Conservation (phyloP, 2,888 invertebrate genomes). For the Agriotes lineatus region DNA sequence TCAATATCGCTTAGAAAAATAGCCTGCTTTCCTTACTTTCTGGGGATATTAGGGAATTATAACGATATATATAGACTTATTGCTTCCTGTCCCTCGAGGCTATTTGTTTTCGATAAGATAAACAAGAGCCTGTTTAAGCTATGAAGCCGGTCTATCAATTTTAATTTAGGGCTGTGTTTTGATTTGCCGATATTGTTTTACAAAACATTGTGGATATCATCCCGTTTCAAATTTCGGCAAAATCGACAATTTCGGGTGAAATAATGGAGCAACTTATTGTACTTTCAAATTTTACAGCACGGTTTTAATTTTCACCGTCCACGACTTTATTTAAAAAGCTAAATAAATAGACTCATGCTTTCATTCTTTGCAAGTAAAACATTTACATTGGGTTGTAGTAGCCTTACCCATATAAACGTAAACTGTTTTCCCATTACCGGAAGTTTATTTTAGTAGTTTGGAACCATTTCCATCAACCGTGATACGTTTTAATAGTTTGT, state of each 20-base stretch:
- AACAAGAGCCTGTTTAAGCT: constrained; percentile 1
- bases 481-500: no score
- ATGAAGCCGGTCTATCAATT: constrained; percentile 6
- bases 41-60: constrained; percentile 5
- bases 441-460: no score
- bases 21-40: neutral
- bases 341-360: no score
- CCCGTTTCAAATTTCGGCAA: neutral
- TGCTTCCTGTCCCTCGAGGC: neutral
- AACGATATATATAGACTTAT: constrained; percentile 12
- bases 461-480: no score
- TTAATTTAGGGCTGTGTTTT: constrained; percentile 13
- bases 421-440: no score
- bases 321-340: neutral
- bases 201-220: neutral
- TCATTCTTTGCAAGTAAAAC: no score
- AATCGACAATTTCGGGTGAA: neutral
- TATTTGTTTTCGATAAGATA: constrained; percentile 15
- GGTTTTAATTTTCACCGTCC: neutral
- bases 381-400: no score
- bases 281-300: neutral
- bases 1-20: constrained; percentile 1
- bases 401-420: no score
- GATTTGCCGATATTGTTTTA: constrained; percentile 7
- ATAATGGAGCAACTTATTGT: neutral